Conservation (phyloP, 2,888 invertebrate genomes). For the Bimastos eiseni region DNA sequence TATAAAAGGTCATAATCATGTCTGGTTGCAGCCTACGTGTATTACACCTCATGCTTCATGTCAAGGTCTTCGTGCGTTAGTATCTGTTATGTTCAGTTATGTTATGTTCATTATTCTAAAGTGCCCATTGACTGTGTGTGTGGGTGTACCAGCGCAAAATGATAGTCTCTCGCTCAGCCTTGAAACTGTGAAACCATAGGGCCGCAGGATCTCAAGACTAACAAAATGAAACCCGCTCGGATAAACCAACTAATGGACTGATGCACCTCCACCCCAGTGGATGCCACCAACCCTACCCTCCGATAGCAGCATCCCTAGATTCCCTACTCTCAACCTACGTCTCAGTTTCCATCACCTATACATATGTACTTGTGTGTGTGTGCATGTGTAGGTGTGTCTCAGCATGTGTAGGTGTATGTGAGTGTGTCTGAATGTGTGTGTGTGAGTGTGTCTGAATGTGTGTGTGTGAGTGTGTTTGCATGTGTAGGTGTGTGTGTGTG, state of each 20-base stretch:
- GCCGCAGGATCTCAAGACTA: background rate
- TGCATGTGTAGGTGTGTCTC: no score
- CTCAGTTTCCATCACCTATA: background rate
- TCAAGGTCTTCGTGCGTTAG: background rate
- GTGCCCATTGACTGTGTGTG: background rate
- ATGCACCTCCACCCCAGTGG: background rate
- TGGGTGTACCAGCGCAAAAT: background rate
- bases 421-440: background rate
- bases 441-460: background rate
- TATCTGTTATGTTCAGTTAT: background rate
- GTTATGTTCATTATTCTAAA: no score
- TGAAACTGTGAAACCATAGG: background rate
- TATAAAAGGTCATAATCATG: background rate
- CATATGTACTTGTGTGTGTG: no score
- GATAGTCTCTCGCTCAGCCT: background rate
- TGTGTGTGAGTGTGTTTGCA: background rate
- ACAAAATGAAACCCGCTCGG: background rate
- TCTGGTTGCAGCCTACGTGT: background rate
- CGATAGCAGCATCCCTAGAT: no score
- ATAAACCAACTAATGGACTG: constrained; percentile 1
- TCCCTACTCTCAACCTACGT: background rate
- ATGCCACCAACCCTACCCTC: background rate
- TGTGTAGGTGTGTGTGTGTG: no score
- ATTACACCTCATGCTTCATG: background rate
- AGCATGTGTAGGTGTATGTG: background rate